Evolutionary conservation across 2,797 vertebrate genomes (phyloP).

Genomic region (Pelodytes ibericus): DNA sequence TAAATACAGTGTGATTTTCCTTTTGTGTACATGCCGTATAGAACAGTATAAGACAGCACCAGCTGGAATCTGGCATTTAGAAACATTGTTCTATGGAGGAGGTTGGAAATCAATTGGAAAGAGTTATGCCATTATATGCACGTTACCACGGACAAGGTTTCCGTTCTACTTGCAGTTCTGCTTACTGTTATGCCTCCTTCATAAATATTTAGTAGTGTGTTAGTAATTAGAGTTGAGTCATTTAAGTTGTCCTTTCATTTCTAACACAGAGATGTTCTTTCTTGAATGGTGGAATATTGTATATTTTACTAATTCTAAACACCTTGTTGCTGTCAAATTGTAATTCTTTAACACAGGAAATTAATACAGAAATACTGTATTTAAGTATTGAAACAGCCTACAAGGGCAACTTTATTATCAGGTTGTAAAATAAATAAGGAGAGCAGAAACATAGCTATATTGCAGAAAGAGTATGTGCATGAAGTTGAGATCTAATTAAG

Average conservation of each 20-base stretch:
- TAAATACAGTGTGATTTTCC: slow-evolving; percentile 46
- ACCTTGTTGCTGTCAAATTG: too few species aligned
- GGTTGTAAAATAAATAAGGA: too few species aligned
- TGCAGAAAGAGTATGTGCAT: too few species aligned
- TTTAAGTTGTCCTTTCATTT: slow-evolving; percentile 24
- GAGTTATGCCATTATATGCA: slow-evolving; percentile 42
- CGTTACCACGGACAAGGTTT: slow-evolving; percentile 29
- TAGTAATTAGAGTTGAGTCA: slow-evolving; percentile 38
- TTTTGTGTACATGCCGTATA: slow-evolving; percentile 25
- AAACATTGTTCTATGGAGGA: slow-evolving; percentile 40
- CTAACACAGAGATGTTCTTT: slow-evolving; percentile 22
- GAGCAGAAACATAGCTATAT: too few species aligned
- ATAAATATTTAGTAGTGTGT: slow-evolving; percentile 44
- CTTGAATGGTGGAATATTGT: slow-evolving; percentile 2
- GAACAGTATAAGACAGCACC: slow-evolving; percentile 35
- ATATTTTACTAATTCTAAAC: neutral
- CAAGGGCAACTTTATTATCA: too few species aligned
- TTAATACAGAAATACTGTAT: too few species aligned
- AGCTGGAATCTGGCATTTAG: slow-evolving; percentile 54
- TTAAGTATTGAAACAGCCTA: too few species aligned
- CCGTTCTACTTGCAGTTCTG: slow-evolving; percentile 36
- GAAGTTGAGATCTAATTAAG: too few species aligned
- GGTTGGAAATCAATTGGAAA: slow-evolving; percentile 41
- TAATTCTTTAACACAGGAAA: too few species aligned
- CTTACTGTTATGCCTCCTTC: slow-evolving; percentile 39